Base-by-base conservation (phyloP, 1,140 invertebrate genomes). In the Saccostrea glomerata region DNA sequence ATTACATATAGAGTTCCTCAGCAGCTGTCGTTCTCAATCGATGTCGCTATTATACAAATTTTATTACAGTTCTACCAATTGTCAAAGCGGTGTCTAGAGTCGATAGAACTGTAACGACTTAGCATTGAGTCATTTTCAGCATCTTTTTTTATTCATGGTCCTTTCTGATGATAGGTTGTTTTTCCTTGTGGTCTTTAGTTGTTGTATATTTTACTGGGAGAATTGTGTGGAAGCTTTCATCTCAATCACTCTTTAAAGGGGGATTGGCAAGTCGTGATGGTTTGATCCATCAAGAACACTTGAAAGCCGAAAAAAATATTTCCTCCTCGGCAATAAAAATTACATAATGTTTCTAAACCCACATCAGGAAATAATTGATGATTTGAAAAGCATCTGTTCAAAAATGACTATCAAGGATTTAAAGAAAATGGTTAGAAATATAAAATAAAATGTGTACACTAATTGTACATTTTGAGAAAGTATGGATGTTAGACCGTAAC, bases 31-130 rank as follows among this genome's bases (percentile, higher is more conserved):
- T 25, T 15, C 70, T 25, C 25, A 36, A 77, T 77, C 70, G 70
- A 77, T 77, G 70, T 30, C 30, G 70, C 70, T 30, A 77, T 25
- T 30, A 77, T 77, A 77, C 70, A 77, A 77, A 77, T 77, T 77
- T 77, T 77, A 77, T 25, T 77, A 25, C 70, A 77, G 70, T 77
- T 77, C 25, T 25, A 30, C 70, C 70, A 36, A 36, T 25, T 77
- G 70, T 77, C 70, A 77, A 30, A 77, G 70, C 70, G 36, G 25
- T 30, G 3, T 15, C 70, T 77, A 25, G 12, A 25, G 25, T 77
- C 70, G 25, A 77, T 30, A 36, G 70, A 0, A 36, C 30, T 30
- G 70, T 77, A 25, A 77, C 70, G 36, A 77, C 70, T 77, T 36
- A 30, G 11, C 70, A 77, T 30, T 25, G 13, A 30, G 70, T 25